Percentiles rank a stretch among this genome's conserved stretches.
These are phyloP conservation scores for Eubasilissa regina DNA, from an alignment of 1,140 invertebrate genomes.

Conservation along the genomic window DNA sequence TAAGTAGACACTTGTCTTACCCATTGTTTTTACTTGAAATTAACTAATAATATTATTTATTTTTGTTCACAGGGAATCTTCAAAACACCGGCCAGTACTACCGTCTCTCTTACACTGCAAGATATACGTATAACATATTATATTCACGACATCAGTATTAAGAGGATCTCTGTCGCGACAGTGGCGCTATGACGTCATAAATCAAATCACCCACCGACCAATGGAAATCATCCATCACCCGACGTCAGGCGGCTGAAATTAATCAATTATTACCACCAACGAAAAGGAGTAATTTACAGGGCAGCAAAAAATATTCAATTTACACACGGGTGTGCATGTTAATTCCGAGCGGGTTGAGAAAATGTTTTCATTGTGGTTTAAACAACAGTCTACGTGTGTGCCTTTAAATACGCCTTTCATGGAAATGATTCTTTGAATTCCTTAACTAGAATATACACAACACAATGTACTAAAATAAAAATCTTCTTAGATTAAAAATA, in stretches of 20 bases:
- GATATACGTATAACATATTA: background rate
- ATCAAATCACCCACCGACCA: constrained; percentile 22
- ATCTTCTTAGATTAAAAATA: too few relatives aligned
- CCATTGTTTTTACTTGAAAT: too few relatives aligned
- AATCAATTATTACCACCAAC: constrained; percentile 46
- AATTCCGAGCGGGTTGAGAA: background rate
- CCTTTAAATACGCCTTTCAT: constrained; percentile 30
- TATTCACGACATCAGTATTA: background rate
- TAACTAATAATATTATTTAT: constrained; percentile 31
- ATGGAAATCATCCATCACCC: constrained; percentile 47
- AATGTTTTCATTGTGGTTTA: background rate
- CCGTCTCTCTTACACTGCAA: constrained; percentile 32
- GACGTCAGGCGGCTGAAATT: constrained; percentile 27
- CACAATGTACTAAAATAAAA: too few relatives aligned
- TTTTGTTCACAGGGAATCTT: constrained; percentile 47
- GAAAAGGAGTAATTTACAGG: constrained; percentile 36
- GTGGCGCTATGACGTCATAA: constrained; percentile 19
- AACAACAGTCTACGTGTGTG: constrained; percentile 9
- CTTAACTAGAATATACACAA: too few relatives aligned
- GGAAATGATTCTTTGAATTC: background rate
- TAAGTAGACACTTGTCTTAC: too few relatives aligned
- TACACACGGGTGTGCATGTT: background rate
- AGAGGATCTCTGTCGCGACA: constrained; percentile 18
- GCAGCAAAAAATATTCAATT: constrained; percentile 45
- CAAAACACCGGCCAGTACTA: constrained; percentile 54